Evolutionary conservation across 2,797 vertebrate species (phyloP), one percentile per base, ranked within the genome.

Genomic region (Thripadectes ignobilis): DNA sequence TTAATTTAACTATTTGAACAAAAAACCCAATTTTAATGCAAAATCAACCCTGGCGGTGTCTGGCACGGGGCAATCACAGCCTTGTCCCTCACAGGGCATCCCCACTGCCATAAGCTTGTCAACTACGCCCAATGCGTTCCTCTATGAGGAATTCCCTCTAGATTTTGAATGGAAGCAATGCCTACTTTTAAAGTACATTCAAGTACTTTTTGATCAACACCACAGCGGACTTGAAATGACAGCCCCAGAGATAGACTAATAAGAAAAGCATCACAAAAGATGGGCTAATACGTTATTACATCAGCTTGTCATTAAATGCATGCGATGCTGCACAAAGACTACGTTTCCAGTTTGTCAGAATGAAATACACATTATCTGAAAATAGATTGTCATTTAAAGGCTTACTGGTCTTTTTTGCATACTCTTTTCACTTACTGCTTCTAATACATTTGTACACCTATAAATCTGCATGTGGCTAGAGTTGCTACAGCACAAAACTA

Each of bases 121-220:
- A 27, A 16, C 17, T 21, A 16, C 4, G 19, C 34, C n/a, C 26
- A 62, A 27, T 4, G 24, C 27, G 29, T 34, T 29, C 0, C 36
- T 34, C n/a, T 5, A 8, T 1, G 2, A 80, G 1, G 3, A 29
- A n/a, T 12, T 27, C 3, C 52, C 30, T 54, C 39, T 12, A 12
- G 19, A 63, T 29, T 61, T 2, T 6, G 30, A 76, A 66, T 8
- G 16, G 52, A 75, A 89, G 58, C 13, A 82, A 43, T 7, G 59
- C 1, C 3, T 67, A 48, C 12, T 46, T 71, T 69, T 34, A 54
- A 61, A 32, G 10, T 15, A 12, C 16, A 39, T 48, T 66, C 69
- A 68, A 32, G 7, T 58, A n/a, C 39, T 65, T 72, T 75, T 69
- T 39, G 14, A 88, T 41, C 24, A 43, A 71, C 10, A 34, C 2